phyloP scores from a whole-genome alignment of 2,797 vertebrate genomes.

The Toxotes lorentzi region DNA sequence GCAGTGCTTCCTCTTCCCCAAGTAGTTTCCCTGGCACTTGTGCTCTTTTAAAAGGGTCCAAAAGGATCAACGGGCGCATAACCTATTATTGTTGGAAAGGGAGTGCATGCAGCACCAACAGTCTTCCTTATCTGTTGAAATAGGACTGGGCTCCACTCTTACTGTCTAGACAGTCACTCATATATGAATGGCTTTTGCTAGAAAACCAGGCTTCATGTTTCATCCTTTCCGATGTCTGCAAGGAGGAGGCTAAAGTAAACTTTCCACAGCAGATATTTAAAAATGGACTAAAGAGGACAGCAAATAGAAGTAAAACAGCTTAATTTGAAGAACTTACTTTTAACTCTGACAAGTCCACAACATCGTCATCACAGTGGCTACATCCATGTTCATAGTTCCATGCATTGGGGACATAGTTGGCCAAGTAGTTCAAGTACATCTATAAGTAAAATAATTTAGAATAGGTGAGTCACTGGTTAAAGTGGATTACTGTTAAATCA shows the following conservation, averaged over 20 bases:
- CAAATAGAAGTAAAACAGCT: conserved; percentile 41
- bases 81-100: conserved; percentile 72
- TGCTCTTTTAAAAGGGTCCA: conserved; percentile 70
- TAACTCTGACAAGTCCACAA: conserved; percentile 88
- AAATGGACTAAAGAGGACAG: conserved; percentile 27
- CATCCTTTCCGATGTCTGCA: conserved; percentile 47
- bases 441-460: conserved; percentile 70
- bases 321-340: conserved; percentile 85
- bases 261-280: conserved; percentile 48
- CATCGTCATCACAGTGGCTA: conserved; percentile 88
- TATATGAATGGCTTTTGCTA: conserved; percentile 41
- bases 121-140: conserved; percentile 71
- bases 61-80: conserved; percentile 45
- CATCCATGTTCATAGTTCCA: conserved; percentile 96
- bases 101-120: conserved; percentile 24
- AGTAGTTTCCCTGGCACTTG: conserved; percentile 67
- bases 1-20: conserved; percentile 75
- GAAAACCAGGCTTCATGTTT: conserved; percentile 29
- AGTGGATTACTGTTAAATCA: neutral
- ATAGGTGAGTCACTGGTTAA: conserved; percentile 11
- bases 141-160: conserved; percentile 20
- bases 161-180: conserved; percentile 64
- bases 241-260: conserved; percentile 32
- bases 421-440: conserved; percentile 96
- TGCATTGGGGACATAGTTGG: conserved; percentile 95